phyloP scores from a whole-genome alignment of 1,140 invertebrate genomes.

The Musca domestica region DNA sequence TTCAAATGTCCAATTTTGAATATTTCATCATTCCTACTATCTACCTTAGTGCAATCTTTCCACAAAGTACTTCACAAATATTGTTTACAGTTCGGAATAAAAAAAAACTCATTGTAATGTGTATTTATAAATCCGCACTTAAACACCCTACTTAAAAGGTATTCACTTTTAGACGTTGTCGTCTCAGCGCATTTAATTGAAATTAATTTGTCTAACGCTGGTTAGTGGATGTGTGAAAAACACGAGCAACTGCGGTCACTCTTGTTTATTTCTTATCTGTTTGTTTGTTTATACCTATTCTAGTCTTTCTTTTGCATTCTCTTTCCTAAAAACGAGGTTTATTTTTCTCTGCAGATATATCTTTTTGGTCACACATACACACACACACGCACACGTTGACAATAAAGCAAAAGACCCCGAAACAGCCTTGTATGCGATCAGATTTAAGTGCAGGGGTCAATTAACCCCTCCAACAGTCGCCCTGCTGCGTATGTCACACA shows the following conservation, averaged over 20 bases:
- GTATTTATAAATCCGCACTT: too few species aligned
- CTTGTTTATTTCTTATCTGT: neutral
- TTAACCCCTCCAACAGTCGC: conserved; percentile 20
- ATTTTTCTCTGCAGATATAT: neutral
- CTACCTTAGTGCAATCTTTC: too few species aligned
- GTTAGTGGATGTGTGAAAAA: neutral
- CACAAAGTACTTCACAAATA: too few species aligned
- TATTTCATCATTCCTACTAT: too few species aligned
- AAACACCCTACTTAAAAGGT: too few species aligned
- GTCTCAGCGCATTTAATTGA: conserved; percentile 1
- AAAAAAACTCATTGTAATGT: too few species aligned
- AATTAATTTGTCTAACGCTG: conserved; percentile 19
- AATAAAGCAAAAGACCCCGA: conserved; percentile 12
- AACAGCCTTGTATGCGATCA: conserved; percentile 52
- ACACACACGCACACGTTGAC: too few species aligned
- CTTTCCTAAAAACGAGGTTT: neutral
- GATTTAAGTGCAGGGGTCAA: conserved; percentile 47
- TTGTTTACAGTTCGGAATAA: too few species aligned
- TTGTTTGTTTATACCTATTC: neutral
- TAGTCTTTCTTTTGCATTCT: too few species aligned
- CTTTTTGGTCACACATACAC: neutral
- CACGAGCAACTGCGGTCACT: neutral
- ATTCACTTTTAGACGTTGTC: too few species aligned
- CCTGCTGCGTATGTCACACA: neutral
- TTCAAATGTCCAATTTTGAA: too few species aligned